Evolutionary conservation across 2,113 vertebrate species (phyloP), one percentile per base, ranked within the genome.

Genomic region (Monopterus albus): DNA sequence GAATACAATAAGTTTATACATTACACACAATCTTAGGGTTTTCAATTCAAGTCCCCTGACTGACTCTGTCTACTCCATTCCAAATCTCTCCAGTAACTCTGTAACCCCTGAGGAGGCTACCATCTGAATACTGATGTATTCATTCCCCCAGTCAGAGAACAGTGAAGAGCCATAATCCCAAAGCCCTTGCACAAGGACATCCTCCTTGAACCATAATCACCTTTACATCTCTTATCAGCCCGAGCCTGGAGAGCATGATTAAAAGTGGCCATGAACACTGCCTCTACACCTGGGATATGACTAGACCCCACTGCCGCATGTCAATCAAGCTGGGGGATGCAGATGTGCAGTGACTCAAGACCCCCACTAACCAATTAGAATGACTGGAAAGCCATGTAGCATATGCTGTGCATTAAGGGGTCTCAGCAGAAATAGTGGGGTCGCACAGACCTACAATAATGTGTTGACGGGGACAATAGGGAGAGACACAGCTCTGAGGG

Each of bases 181-280:
- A 76, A 80, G 85, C 82, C 74, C 42, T 60, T 33, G 77, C 4
- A 4, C 89, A 91, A 92, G 87, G 87, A 90, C 78, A n/a, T 85
- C 85, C 76, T 91, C 84, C 88, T 86, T 84, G 79, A 89, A 88
- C 87, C 79, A 76, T 89, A 90, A 91, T 91, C 91, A 86, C 83
- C 83, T 75, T 74, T 87, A 89, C 84, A 91, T 92, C 88, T 92
- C 84, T 90, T 87, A 92, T 91, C 87, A 63, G 73, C 51, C 58
- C 53, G 51, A 52, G 82, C 73, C 83, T 63, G 73, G 38, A 64
- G 82, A 78, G 74, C 78, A 87, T 91, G 85, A 92, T 92, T 90
- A 90, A 90, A 90, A 85, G 73, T 78, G 75, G 52, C 78, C 68
- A 28, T 79, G 78, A 82, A 74, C 59, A 77, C 73, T 72, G 65